phyloP scores from a whole-genome alignment of 2,888 invertebrate species.

The Caenorhabditis drosophilae region DNA sequence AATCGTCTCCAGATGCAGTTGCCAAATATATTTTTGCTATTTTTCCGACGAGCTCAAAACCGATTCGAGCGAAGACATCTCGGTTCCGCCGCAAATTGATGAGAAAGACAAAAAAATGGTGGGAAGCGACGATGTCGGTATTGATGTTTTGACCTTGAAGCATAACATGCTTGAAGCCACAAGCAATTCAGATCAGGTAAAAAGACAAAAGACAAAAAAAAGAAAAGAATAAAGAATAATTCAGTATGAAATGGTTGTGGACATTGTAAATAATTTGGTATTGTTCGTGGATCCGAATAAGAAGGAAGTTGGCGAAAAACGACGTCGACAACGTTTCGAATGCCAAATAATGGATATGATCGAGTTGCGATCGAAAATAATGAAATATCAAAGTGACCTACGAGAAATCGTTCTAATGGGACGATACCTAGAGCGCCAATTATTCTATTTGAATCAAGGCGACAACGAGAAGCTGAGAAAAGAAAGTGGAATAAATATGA shows the following conservation, averaged over 20 bases:
- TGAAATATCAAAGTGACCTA: constrained; percentile 52
- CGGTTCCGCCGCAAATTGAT: constrained; percentile 29
- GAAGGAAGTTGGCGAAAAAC: constrained; percentile 77
- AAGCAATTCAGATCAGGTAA: constrained; percentile 43
- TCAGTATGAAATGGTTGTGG: constrained; percentile 90
- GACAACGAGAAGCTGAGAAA: constrained; percentile 21
- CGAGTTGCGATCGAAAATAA: constrained; percentile 27
- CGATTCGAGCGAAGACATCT: constrained; percentile 40
- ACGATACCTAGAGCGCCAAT: constrained; percentile 79
- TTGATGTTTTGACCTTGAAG: constrained; percentile 93
- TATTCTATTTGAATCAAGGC: constrained; percentile 54
- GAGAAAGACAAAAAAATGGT: constrained; percentile 13
- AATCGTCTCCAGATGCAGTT: constrained; percentile 94
- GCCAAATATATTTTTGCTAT: constrained; percentile 85
- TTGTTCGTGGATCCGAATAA: constrained; percentile 94
- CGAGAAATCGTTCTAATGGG: constrained; percentile 79
- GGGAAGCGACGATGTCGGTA: constrained; percentile 76
- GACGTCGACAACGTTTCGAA: constrained; percentile 40
- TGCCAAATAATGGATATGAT: constrained; percentile 33
- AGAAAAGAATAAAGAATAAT: not conserved
- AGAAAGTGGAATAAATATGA: constrained; percentile 64
- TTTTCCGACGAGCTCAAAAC: constrained; percentile 78
- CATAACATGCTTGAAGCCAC: constrained; percentile 90
- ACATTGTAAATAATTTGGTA: constrained; percentile 94
- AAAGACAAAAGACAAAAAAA: not conserved